Evolutionary conservation across 1,140 invertebrate species (phyloP), one percentile per base, ranked within the genome.

Genomic region (Procambarus clarkii): DNA sequence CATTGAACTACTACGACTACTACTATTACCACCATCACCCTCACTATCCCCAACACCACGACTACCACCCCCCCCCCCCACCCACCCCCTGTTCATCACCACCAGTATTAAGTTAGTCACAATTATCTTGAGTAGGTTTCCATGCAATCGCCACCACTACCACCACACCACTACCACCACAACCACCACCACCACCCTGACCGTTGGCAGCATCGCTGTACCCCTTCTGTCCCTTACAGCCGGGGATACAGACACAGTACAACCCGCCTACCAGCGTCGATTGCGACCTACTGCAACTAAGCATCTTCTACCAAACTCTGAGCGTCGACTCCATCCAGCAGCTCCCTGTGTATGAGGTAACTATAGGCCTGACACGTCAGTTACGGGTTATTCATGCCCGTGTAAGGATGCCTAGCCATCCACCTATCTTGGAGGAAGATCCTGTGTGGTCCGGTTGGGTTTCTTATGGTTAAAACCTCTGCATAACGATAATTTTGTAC

Each of bases 221-320:
- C 13, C 60, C 60, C 1, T 64, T 2, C 1, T 21, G 18, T 18
- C 18, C 4, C 60, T 34, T 4, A 18, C 60, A 64, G 60, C 4
- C 13, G 60, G 60, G 18, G 18, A 18, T 64, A 21, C 13, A 64
- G 4, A 21, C 1, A 9, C 4, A 64, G 15, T 64, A 64, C 5
- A 15, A 64, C 15, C 11, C 15, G 21, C 15, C 11, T 4, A 44
- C 7, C 3, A 54, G 34, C 3, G 69, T 86, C 15, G 71, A 69
- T 45, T n/a, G 50, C 5, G 50, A 86, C 71, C 18, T 86, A 8
- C 45, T 86, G 1, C 46, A 46, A 15, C 0, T 86, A 44, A 54
- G 18, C 0, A 46, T 86, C 18, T 86, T 77, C 74, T 86, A 54
- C 13, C 15, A 54, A 2, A 45, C 84, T 15, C 84, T 86, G n/a